phyloP scores from a whole-genome alignment of 2,888 invertebrate genomes.

The Agonum fuliginosum region DNA sequence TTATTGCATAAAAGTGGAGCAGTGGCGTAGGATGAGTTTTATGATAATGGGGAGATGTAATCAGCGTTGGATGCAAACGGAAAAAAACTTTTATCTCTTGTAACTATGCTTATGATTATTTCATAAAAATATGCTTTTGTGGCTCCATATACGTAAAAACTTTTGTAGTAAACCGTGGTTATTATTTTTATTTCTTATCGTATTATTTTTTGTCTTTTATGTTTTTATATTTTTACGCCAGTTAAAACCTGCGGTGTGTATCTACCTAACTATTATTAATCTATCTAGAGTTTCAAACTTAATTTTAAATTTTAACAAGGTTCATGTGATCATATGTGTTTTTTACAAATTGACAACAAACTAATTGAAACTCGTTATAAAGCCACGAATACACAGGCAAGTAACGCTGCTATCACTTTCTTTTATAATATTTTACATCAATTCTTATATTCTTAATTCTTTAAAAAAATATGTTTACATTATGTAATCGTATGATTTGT shows the following conservation, averaged over 20 bases:
- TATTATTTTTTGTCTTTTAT: background rate
- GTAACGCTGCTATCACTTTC: too few relatives aligned
- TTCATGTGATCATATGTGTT: too few relatives aligned
- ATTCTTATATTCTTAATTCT: too few relatives aligned
- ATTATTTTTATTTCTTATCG: background rate
- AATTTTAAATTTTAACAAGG: too few relatives aligned
- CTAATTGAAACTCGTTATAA: too few relatives aligned
- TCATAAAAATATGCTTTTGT: background rate
- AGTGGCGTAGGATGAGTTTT: constrained; percentile 32
- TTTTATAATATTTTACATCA: too few relatives aligned
- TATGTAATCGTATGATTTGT: too few relatives aligned
- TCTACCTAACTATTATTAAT: too few relatives aligned
- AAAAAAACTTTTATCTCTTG: background rate
- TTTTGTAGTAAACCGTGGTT: background rate
- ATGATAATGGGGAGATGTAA: constrained; percentile 27
- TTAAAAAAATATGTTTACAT: too few relatives aligned
- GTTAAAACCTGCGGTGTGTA: background rate
- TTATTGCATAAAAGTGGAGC: constrained; percentile 32
- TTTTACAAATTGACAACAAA: too few relatives aligned
- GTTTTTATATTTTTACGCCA: background rate
- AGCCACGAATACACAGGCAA: too few relatives aligned
- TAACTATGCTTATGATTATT: background rate
- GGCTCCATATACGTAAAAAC: background rate
- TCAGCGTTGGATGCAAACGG: background rate
- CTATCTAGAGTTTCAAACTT: too few relatives aligned